Evolutionary conservation across 2,888 invertebrate genomes (phyloP).

Genomic region (Podotricha telesiphe): DNA sequence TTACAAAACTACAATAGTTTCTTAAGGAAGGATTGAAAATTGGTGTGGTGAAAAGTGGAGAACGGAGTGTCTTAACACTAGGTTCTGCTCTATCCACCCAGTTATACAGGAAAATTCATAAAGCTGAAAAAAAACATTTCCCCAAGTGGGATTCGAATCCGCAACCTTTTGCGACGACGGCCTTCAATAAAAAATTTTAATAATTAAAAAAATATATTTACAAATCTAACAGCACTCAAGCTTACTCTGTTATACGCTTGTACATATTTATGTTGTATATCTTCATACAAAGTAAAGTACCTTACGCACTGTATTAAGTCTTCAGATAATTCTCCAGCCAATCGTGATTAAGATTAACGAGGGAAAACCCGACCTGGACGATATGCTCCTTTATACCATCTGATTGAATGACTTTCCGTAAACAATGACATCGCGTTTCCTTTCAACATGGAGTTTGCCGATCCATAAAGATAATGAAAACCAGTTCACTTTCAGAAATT

Average conservation of each 20-base stretch:
- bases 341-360: conserved; percentile 78
- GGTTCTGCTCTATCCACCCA: too few species aligned
- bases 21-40: too few species aligned
- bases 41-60: too few species aligned
- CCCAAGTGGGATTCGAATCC: too few species aligned
- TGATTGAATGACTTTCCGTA: conserved; percentile 77
- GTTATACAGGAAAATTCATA: too few species aligned
- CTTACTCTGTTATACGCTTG: not conserved
- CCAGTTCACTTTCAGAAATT: conserved; percentile 46
- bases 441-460: conserved; percentile 51
- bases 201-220: not conserved
- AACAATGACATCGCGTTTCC: conserved; percentile 72
- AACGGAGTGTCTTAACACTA: too few species aligned
- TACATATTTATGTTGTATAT: conserved; percentile 6
- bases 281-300: too few species aligned
- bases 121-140: too few species aligned
- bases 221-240: not conserved
- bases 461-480: conserved; percentile 57
- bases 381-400: conserved; percentile 69
- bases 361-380: conserved; percentile 57
- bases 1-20: too few species aligned
- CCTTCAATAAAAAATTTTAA: not conserved
- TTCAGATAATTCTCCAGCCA: conserved; percentile 49
- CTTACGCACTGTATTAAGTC: conserved; percentile 32
- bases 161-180: too few species aligned